These are phyloP conservation scores for Monochamus saltuarius DNA, from an alignment of 1,140 invertebrate species.

Conservation along the genomic window DNA sequence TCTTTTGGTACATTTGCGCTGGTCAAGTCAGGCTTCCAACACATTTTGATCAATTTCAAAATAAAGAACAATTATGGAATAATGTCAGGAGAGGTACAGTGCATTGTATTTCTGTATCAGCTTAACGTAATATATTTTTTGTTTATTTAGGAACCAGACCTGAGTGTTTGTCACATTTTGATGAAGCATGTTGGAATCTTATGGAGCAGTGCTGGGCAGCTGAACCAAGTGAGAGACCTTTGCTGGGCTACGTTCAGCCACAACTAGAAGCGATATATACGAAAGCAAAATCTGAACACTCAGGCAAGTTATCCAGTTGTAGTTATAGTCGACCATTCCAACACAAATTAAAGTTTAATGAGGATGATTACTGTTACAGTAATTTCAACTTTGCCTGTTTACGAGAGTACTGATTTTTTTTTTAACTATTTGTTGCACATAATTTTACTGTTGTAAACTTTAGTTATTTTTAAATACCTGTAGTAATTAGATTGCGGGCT, in stretches of 20 bases:
- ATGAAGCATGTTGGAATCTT: slow-evolving; percentile 79
- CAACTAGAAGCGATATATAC: slow-evolving; percentile 59
- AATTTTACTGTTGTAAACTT: no score
- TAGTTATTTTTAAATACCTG: no score
- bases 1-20: slow-evolving; percentile 90
- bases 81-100: slow-evolving; percentile 76
- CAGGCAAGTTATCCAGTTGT: slow-evolving; percentile 28
- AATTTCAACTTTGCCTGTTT: slow-evolving; percentile 27
- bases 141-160: slow-evolving; percentile 66
- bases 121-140: neutral
- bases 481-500: no score
- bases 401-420: slow-evolving; percentile 28
- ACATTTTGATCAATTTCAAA: slow-evolving; percentile 83
- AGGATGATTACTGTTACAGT: slow-evolving; percentile 18
- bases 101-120: neutral
- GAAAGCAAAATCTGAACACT: slow-evolving; percentile 27
- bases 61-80: slow-evolving; percentile 86
- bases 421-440: neutral
- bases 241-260: slow-evolving; percentile 75
- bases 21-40: slow-evolving; percentile 78
- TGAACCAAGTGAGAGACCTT: slow-evolving; percentile 72
- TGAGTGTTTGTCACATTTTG: slow-evolving; percentile 73
- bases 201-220: slow-evolving; percentile 86
- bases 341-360: slow-evolving; percentile 7
- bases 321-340: slow-evolving; percentile 23